Conservation (phyloP, 2,888 invertebrate species). For the Lampropteryx suffumata region DNA sequence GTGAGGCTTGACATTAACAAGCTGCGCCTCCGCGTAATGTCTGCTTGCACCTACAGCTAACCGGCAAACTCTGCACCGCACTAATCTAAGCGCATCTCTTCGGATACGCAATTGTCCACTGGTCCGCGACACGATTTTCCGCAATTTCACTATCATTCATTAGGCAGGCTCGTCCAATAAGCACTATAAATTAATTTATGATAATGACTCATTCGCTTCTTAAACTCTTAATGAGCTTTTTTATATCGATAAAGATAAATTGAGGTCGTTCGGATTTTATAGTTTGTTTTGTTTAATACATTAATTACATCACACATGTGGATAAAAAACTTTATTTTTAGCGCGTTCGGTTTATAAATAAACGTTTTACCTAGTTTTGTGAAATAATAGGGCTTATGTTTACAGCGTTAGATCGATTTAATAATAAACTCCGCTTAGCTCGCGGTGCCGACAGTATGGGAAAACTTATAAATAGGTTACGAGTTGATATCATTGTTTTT, state of each 20-base stretch:
- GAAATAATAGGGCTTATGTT: background rate
- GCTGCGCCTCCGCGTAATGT: no score
- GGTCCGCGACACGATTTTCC: conserved; percentile 13
- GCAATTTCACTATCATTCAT: conserved; percentile 19
- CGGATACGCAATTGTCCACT: conserved; percentile 9
- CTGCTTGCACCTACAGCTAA: no score
- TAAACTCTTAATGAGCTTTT: conserved; percentile 19
- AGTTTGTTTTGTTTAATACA: conserved; percentile 22
- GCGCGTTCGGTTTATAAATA: conserved; percentile 13
- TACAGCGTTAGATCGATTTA: conserved; percentile 11
- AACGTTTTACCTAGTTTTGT: conserved; percentile 10
- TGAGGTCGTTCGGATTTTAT: conserved; percentile 17
- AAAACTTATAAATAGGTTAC: conserved; percentile 30
- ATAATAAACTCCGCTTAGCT: conserved; percentile 18
- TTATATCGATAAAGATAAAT: conserved; percentile 23
- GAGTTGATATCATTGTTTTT: no score
- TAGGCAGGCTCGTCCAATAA: background rate
- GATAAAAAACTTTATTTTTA: conserved; percentile 8
- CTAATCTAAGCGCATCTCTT: background rate
- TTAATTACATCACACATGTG: conserved; percentile 15
- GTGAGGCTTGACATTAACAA: no score
- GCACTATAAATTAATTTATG: conserved; percentile 9
- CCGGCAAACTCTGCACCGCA: background rate
- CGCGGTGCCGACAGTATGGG: conserved; percentile 10
- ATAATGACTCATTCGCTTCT: conserved; percentile 11